A percentile compares a stretch with the other conserved stretches of the same genome.
Evolutionary conservation across 2,888 invertebrate genomes (phyloP).

Genomic region (Aporophyla lueneburgensis): DNA sequence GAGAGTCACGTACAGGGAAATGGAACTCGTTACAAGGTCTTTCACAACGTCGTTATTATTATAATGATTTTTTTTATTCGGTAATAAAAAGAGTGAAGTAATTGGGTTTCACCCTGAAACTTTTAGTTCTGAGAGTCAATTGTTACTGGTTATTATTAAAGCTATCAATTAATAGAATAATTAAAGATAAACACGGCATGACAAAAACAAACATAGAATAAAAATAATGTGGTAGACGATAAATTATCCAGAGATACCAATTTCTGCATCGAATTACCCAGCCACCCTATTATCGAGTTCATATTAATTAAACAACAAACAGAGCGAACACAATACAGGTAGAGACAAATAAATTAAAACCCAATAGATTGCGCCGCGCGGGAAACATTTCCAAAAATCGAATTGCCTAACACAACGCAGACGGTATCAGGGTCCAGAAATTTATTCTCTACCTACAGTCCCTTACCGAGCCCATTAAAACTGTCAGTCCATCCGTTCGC

Average conservation of each 20-base stretch:
- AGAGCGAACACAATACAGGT: slow-evolving; percentile 71
- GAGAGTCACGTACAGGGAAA: slow-evolving; percentile 60
- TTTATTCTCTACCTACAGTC: slow-evolving; percentile 82
- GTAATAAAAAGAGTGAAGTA: slow-evolving; percentile 3
- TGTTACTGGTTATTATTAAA: not conserved
- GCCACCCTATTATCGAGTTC: slow-evolving; percentile 45
- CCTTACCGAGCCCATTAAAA: slow-evolving; percentile 86
- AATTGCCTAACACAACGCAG: slow-evolving; percentile 69
- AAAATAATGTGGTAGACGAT: slow-evolving; percentile 24
- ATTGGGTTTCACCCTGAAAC: slow-evolving; percentile 3
- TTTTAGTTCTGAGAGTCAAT: not conserved
- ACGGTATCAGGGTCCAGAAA: slow-evolving; percentile 74
- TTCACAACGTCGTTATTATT: slow-evolving; percentile 45
- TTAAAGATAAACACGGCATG: not conserved
- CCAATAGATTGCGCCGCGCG: slow-evolving; percentile 77
- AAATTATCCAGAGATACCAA: slow-evolving; percentile 18
- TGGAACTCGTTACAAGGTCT: slow-evolving; percentile 56
- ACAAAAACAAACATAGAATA: slow-evolving; percentile 8
- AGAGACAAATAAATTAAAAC: slow-evolving; percentile 85
- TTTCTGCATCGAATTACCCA: slow-evolving; percentile 42
- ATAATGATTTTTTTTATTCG: slow-evolving; percentile 28
- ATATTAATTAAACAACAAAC: slow-evolving; percentile 69
- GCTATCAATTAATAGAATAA: not conserved
- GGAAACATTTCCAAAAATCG: slow-evolving; percentile 80
- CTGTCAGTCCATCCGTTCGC: slow-evolving; percentile 84